Base-by-base conservation (phyloP, 2,888 invertebrate genomes). In the Ypsolopha sequella region DNA sequence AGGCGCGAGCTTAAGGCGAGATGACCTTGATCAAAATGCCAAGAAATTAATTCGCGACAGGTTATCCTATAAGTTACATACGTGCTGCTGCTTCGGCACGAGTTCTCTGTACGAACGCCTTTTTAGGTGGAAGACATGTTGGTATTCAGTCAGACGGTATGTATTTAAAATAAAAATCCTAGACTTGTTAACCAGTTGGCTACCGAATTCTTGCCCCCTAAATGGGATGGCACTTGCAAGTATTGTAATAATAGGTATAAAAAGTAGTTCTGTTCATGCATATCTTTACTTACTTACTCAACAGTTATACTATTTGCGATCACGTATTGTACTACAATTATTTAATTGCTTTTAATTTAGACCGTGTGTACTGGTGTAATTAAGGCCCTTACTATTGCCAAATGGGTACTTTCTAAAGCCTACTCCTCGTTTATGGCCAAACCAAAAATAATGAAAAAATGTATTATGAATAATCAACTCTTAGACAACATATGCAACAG, bases 131-230 rank as follows among this genome's bases (percentile, higher is more conserved):
- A 68, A 68, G 69, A 63, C 68, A 60, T 63, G 65, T 68, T 65
- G 71, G 68, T 66, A 74, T 74, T 73, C 72, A 33, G 51, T 24
- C 63, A 66, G 63, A 64, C 64, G 70, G 68, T 76, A 73, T 69
- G 65, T 34, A 9, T n/a, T 70, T 71, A 66, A 75, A 77, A 79
- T 73, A 78, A 78, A 77, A 79, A 78, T 79, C 76, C 70, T 79
- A 74, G 73, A n/a, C 43, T 43, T 6, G 10, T 24, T 24, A 24
- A 24, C 6, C 34, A 6, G 71, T 63, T 61, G 53, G 69, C 66
- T 62, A 70, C 75, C 70, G 66, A 81, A 84, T 84, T 74, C 78
- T 73, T 66, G 58, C 57, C 57, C 79, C 78, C 73, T 82, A 80
- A 80, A 47, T 8, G n/a, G 14, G 7, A 10, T 45, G 24, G 24